Evolutionary conservation across 30 jellyfish, hydroid and myxozoan genomes (phyloP).

Genomic region (Pseudorhiza aurosa): DNA sequence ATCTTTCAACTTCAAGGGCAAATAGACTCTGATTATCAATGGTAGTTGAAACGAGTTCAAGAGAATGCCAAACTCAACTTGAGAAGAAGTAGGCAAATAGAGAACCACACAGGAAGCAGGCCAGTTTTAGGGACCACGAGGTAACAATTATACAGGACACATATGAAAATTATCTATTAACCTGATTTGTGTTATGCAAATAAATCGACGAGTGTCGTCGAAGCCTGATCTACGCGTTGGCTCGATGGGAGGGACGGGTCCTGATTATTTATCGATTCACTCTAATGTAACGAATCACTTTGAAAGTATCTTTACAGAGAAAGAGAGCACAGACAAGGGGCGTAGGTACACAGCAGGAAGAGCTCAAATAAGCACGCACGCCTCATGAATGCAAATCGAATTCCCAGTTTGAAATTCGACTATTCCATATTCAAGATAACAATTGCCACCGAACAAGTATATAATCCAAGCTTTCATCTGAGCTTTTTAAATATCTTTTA

Average conservation of each 20-base stretch:
- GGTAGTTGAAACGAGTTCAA: neutral
- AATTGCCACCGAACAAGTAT: too few species aligned
- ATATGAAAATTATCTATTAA: neutral
- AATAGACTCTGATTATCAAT: neutral
- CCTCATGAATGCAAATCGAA: too few species aligned
- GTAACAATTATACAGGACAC: neutral
- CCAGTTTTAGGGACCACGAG: neutral
- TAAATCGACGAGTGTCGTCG: neutral
- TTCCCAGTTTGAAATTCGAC: too few species aligned
- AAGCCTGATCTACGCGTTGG: neutral
- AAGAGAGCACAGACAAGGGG: too few species aligned
- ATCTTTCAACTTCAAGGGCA: too few species aligned
- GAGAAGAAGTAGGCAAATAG: conserved; percentile 7
- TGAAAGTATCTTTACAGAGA: too few species aligned
- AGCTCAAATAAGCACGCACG: too few species aligned
- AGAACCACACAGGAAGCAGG: conserved; percentile 13
- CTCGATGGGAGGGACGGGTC: conserved; percentile 1
- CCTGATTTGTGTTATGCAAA: neutral
- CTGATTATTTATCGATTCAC: neutral
- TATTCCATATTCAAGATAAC: too few species aligned
- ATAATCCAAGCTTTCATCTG: too few species aligned
- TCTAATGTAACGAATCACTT: neutral
- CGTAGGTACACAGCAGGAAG: too few species aligned
- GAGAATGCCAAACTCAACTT: neutral
- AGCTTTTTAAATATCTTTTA: too few species aligned